Evolutionary conservation across 2,797 vertebrate genomes (phyloP).

Genomic region (Anomalospiza imberbis): DNA sequence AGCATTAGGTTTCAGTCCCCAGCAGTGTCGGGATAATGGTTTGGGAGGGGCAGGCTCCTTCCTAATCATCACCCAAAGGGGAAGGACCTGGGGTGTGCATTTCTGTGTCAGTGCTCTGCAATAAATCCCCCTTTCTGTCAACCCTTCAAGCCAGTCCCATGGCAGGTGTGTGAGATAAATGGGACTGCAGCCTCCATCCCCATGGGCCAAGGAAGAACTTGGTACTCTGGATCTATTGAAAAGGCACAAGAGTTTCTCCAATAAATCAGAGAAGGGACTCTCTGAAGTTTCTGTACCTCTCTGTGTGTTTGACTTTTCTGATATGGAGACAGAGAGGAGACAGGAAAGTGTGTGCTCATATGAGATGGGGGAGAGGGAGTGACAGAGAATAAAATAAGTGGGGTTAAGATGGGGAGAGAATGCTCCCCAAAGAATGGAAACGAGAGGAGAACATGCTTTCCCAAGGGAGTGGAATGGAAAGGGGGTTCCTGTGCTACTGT

Average conservation of each 20-base stretch:
- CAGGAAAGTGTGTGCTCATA: neutral
- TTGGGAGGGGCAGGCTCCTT: neutral
- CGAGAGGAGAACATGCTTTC: neutral
- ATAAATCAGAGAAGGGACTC: neutral
- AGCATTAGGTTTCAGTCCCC: neutral
- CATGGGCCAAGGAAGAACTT: neutral
- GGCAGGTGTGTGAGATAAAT: neutral
- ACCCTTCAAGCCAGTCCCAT: neutral
- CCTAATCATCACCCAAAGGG: neutral
- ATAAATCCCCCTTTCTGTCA: neutral
- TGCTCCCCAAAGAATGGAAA: neutral
- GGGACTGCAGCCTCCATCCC: neutral
- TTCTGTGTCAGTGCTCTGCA: neutral
- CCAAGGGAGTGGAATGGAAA: neutral
- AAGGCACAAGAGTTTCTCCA: neutral
- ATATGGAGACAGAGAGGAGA: neutral
- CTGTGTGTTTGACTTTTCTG: neutral
- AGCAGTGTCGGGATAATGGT: neutral
- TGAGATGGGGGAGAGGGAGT: neutral
- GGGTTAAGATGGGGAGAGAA: neutral
- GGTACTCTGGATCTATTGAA: neutral
- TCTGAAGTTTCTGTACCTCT: neutral
- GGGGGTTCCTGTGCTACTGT: neutral
- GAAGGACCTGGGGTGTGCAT: neutral
- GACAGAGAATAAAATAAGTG: neutral